phyloP scores from a whole-genome alignment of 2,113 vertebrate species.

The Megaceryle maxima region DNA sequence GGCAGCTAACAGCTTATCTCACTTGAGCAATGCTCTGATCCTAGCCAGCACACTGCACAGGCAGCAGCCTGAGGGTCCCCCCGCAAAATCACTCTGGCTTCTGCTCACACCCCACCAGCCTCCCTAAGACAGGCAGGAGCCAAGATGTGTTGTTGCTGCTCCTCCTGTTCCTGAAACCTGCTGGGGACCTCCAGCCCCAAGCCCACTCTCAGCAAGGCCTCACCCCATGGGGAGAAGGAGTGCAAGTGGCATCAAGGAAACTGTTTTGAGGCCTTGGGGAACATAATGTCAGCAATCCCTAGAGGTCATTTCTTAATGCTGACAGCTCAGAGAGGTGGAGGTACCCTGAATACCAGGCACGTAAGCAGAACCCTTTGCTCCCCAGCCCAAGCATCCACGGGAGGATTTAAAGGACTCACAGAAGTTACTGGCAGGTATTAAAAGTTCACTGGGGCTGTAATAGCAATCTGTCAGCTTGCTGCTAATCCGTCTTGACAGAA shows the following conservation, averaged over 20 bases:
- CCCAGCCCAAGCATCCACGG: background rate
- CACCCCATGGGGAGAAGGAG: background rate
- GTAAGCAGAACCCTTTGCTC: background rate
- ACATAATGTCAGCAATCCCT: background rate
- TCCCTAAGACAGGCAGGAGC: background rate
- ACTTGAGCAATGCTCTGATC: background rate
- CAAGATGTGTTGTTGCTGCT: background rate
- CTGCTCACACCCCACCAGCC: background rate
- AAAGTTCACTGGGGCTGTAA: constrained; percentile 70
- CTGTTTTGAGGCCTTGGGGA: background rate
- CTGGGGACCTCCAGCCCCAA: background rate
- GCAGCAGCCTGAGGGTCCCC: background rate
- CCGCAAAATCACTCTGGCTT: background rate
- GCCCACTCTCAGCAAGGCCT: background rate
- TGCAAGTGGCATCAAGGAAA: background rate
- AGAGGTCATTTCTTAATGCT: background rate
- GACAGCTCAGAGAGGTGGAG: background rate
- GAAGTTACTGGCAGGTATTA: constrained; percentile 57
- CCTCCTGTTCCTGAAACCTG: background rate
- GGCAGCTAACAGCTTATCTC: background rate
- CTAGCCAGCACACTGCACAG: background rate
- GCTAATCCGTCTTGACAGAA: constrained; percentile 78
- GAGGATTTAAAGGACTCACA: constrained; percentile 58
- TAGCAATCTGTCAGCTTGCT: constrained; percentile 72
- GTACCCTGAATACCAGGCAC: background rate